Evolutionary conservation across 2,888 invertebrate species (phyloP), one percentile per base, ranked within the genome.

Genomic region (Idaea biselata): DNA sequence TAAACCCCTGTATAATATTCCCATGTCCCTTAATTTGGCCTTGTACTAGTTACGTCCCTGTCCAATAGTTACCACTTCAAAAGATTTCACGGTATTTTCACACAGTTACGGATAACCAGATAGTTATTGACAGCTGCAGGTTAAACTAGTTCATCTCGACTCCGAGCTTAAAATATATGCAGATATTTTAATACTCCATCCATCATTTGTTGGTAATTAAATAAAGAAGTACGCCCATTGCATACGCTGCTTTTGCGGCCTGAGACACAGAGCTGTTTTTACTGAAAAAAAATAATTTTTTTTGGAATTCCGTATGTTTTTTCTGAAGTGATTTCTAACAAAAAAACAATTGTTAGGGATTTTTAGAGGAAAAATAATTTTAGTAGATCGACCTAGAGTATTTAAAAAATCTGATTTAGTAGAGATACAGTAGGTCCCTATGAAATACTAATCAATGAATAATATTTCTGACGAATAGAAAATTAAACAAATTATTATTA

Each of bases 101-200:
- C 16, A 55, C 54, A 60, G 6, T 31, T 33, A 58, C 17, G 16
- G 25, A 25, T 44, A 18, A 53, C 58, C 53, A 63, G 63, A 61
- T 62, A 62, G 58, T 68, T 65, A 72, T 69, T 73, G 68, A 65
- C 68, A 69, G 65, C 62, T 69, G 63, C 64, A 68, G 67, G 69
- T 63, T 44, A 44, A 72, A 74, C 68, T 53, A 55, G 71, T 67
- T 68, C 59, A n/a, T 55, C 31, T 8, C 2, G 64, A 58, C 59
- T 61, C 57, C 55, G 65, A 66, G 64, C 68, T 63, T 68, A 71
- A 73, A 67, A 71, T 58, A 69, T 73, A 74, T 74, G 76, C 75
- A 76, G 70, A 69, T 74, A 75, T 76, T 74, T 75, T 78, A 79
- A 78, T 77, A 73, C 74, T 67, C 64, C 62, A 73, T 71, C 66